Conservation (phyloP, 2,797 vertebrate species). For the Cuculus canorus region DNA sequence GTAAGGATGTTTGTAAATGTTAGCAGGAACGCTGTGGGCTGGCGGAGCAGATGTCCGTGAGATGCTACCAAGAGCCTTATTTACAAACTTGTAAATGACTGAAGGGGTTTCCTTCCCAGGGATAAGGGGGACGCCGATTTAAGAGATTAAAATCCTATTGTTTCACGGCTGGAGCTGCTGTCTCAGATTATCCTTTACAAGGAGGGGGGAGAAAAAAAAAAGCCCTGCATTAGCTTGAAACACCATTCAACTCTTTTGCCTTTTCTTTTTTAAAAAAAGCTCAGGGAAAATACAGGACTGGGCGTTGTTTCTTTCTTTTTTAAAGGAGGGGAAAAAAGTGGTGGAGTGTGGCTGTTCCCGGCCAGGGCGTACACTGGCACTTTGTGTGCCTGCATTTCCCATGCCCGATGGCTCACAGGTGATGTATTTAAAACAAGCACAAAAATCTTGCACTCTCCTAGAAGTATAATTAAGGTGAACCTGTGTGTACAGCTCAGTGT, state of each 20-base stretch:
- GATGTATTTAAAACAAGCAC: not conserved
- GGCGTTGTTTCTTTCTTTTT: not conserved
- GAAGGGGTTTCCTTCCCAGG: conserved; percentile 47
- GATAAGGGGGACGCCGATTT: conserved; percentile 33
- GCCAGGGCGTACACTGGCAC: not conserved
- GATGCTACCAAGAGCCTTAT: conserved; percentile 70
- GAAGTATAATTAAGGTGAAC: not conserved
- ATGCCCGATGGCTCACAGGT: not conserved
- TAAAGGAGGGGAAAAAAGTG: not conserved
- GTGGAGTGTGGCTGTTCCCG: rapidly evolving
- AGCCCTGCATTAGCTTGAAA: conserved; percentile 1
- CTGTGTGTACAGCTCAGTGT: not conserved
- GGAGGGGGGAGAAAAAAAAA: not conserved
- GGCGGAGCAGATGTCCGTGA: conserved; percentile 67
- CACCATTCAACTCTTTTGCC: not conserved
- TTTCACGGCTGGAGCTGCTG: conserved; percentile 58
- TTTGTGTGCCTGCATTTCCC: not conserved
- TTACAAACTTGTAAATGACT: conserved; percentile 71
- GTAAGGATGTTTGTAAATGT: conserved; percentile 77
- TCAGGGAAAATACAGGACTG: not conserved
- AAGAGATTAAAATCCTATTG: conserved; percentile 67
- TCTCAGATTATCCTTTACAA: conserved; percentile 70
- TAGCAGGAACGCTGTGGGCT: conserved; percentile 65
- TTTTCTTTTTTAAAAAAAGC: not conserved
- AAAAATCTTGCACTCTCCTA: not conserved